These are phyloP conservation scores for Ahaetulla prasina DNA, from an alignment of 2,113 vertebrate species.

Conservation along the genomic window DNA sequence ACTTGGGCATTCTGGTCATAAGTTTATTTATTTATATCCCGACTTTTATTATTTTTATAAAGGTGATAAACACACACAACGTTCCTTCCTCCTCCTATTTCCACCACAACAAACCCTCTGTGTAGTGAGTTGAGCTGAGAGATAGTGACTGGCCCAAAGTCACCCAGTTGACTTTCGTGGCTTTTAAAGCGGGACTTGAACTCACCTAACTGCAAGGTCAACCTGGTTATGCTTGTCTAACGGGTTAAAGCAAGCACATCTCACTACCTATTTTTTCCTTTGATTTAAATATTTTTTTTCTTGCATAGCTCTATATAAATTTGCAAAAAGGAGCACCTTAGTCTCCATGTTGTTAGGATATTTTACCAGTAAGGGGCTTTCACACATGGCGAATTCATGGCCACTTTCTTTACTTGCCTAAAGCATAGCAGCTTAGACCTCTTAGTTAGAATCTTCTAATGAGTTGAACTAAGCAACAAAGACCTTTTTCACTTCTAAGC, in stretches of 20 bases:
- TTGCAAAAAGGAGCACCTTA: not conserved
- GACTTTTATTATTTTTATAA: not conserved
- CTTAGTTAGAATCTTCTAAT: not conserved
- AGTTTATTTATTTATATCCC: not conserved
- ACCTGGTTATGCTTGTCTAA: not conserved
- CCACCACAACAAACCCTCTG: no score
- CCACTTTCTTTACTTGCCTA: not conserved
- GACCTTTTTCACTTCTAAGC: not conserved
- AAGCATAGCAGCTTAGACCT: not conserved
- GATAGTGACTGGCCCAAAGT: not conserved
- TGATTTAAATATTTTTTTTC: not conserved
- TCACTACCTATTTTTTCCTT: not conserved
- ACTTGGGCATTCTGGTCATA: not conserved
- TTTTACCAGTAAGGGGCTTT: not conserved
- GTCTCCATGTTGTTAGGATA: not conserved
- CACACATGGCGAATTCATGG: not conserved
- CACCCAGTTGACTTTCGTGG: not conserved
- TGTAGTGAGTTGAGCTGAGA: not conserved
- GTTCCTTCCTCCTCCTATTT: not conserved
- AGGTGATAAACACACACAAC: not conserved
- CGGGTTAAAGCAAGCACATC: not conserved
- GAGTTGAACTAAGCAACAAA: not conserved
- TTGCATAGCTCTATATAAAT: not conserved
- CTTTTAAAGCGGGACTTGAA: not conserved
- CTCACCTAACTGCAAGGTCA: not conserved